These are phyloP conservation scores for Conistra vaccinii DNA, from an alignment of 2,888 invertebrate species.

Conservation along the genomic window DNA sequence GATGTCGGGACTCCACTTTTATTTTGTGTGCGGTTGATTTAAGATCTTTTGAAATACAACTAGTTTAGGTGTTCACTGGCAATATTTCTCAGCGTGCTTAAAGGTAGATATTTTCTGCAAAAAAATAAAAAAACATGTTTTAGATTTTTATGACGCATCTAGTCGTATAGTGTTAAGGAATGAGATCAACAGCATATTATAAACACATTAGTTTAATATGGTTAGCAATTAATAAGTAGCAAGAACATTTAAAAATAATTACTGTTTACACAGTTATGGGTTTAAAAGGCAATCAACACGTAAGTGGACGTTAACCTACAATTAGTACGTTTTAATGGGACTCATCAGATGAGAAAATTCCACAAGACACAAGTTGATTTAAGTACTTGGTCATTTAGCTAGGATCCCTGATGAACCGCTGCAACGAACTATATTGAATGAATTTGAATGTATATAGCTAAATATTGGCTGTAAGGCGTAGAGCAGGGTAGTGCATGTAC, in stretches of 20 bases:
- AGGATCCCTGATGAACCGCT: background rate
- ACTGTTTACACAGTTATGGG: slow-evolving; percentile 66
- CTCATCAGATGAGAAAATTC: slow-evolving; percentile 67
- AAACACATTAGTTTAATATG: slow-evolving; percentile 65
- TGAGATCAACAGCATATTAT: slow-evolving; percentile 65
- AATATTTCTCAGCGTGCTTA: slow-evolving; percentile 35
- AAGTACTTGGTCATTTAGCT: background rate
- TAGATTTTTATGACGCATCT: slow-evolving; percentile 38
- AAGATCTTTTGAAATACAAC: background rate
- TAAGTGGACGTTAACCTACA: slow-evolving; percentile 81
- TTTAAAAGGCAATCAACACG: slow-evolving; percentile 62
- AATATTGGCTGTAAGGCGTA: background rate
- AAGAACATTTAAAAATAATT: slow-evolving; percentile 68
- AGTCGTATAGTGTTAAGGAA: slow-evolving; percentile 33
- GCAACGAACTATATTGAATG: background rate
- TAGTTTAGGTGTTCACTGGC: slow-evolving; percentile 14
- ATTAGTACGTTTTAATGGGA: slow-evolving; percentile 81
- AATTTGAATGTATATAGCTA: background rate
- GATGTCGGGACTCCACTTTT: background rate
- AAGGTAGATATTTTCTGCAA: slow-evolving; percentile 32
- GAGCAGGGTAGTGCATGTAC: background rate
- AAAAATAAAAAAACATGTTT: slow-evolving; percentile 42
- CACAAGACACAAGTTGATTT: slow-evolving; percentile 35
- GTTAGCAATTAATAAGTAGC: slow-evolving; percentile 63
- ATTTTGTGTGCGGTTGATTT: background rate